These are phyloP conservation scores for Taphrorychus bicolor DNA, from an alignment of 2,888 invertebrate species.

Conservation along the genomic window DNA sequence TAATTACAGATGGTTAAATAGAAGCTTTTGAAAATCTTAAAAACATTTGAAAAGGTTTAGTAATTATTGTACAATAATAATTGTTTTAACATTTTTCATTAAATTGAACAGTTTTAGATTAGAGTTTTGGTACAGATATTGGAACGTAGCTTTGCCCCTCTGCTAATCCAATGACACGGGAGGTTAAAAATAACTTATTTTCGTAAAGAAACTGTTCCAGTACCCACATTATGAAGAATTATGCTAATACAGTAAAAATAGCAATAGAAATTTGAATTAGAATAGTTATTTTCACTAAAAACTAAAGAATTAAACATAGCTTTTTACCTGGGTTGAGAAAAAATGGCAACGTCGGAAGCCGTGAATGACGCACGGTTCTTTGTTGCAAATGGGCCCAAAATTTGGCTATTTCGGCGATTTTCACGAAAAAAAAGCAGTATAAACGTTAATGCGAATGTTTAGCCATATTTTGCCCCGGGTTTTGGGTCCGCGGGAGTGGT, in stretches of 20 bases:
- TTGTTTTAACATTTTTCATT: too few species aligned
- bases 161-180: conserved; percentile 35
- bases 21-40: too few species aligned
- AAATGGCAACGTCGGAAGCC: conserved; percentile 40
- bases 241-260: conserved; percentile 6
- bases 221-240: too few species aligned
- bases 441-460: conserved; percentile 35
- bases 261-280: conserved; percentile 17
- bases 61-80: too few species aligned
- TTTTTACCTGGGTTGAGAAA: conserved; percentile 48
- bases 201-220: background rate
- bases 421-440: conserved; percentile 27
- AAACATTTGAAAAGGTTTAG: too few species aligned
- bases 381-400: conserved; percentile 47
- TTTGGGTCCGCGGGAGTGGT: conserved; percentile 40
- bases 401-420: conserved; percentile 42
- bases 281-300: conserved; percentile 33
- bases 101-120: too few species aligned
- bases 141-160: conserved; percentile 47
- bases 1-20: too few species aligned
- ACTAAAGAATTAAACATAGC: conserved; percentile 37
- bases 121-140: conserved; percentile 22
- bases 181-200: conserved; percentile 37
- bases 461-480: too few species aligned
- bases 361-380: conserved; percentile 46